phyloP scores from a whole-genome alignment of 2,797 vertebrate genomes.

The Tympanoctomys barrerae region DNA sequence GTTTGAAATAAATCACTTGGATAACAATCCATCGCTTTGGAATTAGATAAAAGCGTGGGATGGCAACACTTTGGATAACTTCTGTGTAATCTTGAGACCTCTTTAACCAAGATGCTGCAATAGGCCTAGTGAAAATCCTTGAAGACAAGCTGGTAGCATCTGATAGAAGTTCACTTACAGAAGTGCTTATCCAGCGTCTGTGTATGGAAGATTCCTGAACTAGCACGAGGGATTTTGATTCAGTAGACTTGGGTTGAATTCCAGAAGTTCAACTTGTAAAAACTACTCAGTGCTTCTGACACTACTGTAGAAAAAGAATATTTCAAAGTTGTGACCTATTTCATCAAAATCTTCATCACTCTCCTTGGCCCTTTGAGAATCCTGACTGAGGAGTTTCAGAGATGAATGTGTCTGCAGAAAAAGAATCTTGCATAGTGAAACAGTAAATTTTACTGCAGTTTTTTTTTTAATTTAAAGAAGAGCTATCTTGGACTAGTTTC shows the following conservation, averaged over 20 bases:
- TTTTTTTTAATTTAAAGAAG: conserved; percentile 73
- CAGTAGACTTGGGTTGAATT: conserved; percentile 35
- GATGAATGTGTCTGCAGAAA: conserved; percentile 50
- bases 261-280: conserved; percentile 43
- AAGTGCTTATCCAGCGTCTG: background rate
- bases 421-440: conserved; percentile 27
- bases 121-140: background rate
- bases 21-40: background rate
- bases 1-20: background rate
- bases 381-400: conserved; percentile 35
- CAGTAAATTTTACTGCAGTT: conserved; percentile 34
- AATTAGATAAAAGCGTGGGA: background rate
- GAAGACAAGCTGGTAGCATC: background rate
- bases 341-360: conserved; percentile 61
- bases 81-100: background rate
- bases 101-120: background rate
- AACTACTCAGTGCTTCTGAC: background rate
- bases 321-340: conserved; percentile 45
- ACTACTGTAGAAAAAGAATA: conserved; percentile 31
- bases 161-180: conserved; percentile 38
- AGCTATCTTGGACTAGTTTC: conserved; percentile 46
- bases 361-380: conserved; percentile 8
- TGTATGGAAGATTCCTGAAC: conserved; percentile 33
- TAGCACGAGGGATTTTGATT: conserved; percentile 54
- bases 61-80: background rate